Conservation (phyloP, 2,888 invertebrate species). For the Galeopsomyia nigrocyanea region DNA sequence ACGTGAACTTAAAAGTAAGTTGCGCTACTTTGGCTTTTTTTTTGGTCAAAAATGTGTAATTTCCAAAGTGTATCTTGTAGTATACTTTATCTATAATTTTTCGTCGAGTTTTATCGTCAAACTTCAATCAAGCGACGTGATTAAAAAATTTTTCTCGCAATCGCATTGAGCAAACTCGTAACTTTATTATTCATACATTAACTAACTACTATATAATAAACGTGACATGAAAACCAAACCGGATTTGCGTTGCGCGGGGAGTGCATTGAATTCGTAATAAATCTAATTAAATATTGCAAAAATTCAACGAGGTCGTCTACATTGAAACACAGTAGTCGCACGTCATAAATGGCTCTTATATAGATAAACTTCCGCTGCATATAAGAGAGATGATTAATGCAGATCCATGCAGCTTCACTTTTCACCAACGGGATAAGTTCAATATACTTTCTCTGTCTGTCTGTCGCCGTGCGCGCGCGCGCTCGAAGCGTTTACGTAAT, state of each 20-base stretch:
- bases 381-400: no score
- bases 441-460: slow-evolving; percentile 53
- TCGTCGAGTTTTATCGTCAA: no score
- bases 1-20: slow-evolving; percentile 74
- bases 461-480: slow-evolving; percentile 2
- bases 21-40: no score
- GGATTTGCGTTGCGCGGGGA: not conserved
- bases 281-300: not conserved
- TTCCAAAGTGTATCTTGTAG: no score
- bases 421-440: slow-evolving; percentile 43
- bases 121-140: no score
- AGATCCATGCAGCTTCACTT: slow-evolving; percentile 6
- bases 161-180: slow-evolving; percentile 16
- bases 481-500: slow-evolving; percentile 55
- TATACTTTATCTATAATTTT: no score
- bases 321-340: no score
- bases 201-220: no score
- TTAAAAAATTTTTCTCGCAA: no score
- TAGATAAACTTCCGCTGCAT: not conserved
- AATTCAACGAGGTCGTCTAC: not conserved
- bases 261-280: not conserved
- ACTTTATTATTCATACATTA: not conserved
- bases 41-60: no score
- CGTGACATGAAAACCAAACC: not conserved
- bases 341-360: no score